Base-by-base conservation (phyloP, 2,888 invertebrate genomes). In the Prostheceraeus crozeri region DNA sequence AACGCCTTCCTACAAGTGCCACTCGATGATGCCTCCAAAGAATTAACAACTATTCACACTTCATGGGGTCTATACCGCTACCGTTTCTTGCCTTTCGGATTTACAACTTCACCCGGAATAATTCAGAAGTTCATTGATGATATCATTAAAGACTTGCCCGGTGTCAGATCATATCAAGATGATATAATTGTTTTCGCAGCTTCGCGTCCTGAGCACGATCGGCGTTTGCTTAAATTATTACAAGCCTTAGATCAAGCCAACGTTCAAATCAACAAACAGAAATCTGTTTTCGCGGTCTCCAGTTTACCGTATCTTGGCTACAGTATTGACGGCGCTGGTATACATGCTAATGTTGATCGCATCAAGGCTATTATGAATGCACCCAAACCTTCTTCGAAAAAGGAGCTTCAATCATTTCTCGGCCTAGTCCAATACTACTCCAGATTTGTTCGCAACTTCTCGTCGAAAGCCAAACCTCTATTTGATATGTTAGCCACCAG, bases 381-480 rank as follows among this genome's bases (percentile, higher is more conserved):
- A 23, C 23, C 23, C 23, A 28, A 48, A 4, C 48, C 48, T 25
- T 23, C 23, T 11, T 25, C 48, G 6, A 28, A 25, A 48, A 28
- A 4, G 23, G 48, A 48, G 14, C 14, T 48, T 25, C 23, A 21
- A 28, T 6, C 48, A 25, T 14, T 40, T n/a, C 14, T 40, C 4
- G 14, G 45, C 8, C 21, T 23, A 25, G 25, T 48, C 8, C 48
- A 48, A 48, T 48, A 48, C 23, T 48, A 48, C 14, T 25, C 25
- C 48, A 48, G 48, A 14, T 48, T 48, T 48, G 48, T 48, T 23
- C n/a, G 25, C 27, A 10, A 48, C 23, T 48, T 48, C 48, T 21
- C 14, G 27, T 19, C 48, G 11, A 48, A 25, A 25, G 23, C 48
- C 23, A 28, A 48, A 21, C 48, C 48, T 25, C 27, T 48, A 28